phyloP scores from a whole-genome alignment of 2,113 vertebrate species.

The Oceanites oceanicus region DNA sequence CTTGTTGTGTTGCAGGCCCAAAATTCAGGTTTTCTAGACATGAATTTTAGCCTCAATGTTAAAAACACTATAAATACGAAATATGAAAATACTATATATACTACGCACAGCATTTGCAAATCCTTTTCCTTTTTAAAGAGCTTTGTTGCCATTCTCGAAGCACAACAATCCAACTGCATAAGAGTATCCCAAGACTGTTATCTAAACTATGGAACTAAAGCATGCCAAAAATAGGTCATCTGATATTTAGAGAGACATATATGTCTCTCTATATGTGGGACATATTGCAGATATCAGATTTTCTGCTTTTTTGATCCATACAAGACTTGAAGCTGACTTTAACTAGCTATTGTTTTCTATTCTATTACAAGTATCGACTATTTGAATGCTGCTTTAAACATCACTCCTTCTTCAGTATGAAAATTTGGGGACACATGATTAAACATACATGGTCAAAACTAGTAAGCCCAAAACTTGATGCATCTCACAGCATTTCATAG shows the following conservation, averaged over 20 bases:
- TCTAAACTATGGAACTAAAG: not conserved
- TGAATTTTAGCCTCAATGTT: not conserved
- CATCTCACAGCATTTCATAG: not conserved
- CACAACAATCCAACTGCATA: not conserved
- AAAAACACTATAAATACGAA: not conserved
- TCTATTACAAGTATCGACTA: not conserved
- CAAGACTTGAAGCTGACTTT: conserved; percentile 10
- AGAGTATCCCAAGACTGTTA: not conserved
- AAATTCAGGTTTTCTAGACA: not conserved
- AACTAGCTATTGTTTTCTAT: not conserved
- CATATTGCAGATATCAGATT: not conserved
- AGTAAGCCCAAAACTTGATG: not conserved
- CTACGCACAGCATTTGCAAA: not conserved
- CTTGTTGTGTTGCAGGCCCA: not conserved
- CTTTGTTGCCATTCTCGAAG: not conserved
- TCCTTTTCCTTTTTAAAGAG: not conserved
- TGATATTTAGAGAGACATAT: not conserved
- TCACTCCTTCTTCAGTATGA: not conserved
- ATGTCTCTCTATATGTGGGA: not conserved
- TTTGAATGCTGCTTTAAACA: not conserved
- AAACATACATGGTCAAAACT: not conserved
- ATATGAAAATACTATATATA: not conserved
- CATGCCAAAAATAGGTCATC: not conserved
- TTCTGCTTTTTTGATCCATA: conserved; percentile 5
- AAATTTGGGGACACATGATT: not conserved